Base-by-base conservation (phyloP, 2,888 invertebrate genomes). In the Latrodectus hesperus region DNA sequence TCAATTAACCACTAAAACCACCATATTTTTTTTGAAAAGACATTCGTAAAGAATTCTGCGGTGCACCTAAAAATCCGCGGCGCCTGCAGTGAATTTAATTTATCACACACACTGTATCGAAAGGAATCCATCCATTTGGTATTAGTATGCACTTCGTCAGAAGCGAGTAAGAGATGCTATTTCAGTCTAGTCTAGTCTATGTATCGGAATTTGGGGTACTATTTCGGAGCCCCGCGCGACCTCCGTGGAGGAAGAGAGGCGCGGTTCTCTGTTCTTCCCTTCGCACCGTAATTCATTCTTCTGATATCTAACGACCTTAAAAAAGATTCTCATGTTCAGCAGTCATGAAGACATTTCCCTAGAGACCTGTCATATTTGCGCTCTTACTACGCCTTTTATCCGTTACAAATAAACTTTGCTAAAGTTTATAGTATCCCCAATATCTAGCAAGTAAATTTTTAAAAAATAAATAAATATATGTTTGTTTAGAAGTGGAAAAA, bases 131-230 rank as follows among this genome's bases (percentile, higher is more conserved):
- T 38, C 38, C 38, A 38, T 38, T 38, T 38, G 38, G 38, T 38
- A 38, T 38, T 38, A 38, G 38, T 38, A 38, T 60, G n/a, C n/a
- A n/a, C 60, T 11, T n/a, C n/a, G 60, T 60, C 60, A 60, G n/a
- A 60, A 16, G 5, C 3, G 68, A 52, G 22, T 51, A 38, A 38
- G 68, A 9, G 70, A 78, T 78, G 67, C 78, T 82, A 82, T 82
- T 82, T 82, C 68, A 65, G 74, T 74, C 81, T 67, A 74, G 81
- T 82, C 81, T 82, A 49, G 81, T 82, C 81, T 82, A 74, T 16
- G 60, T 60, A 60, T 60, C 60, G 67, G 26, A 68, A 68, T 68
- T 17, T 26, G 22, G 67, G 26, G 67, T 68, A 68, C 26, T 26
- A 26, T 68, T 68, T 68, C 67, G 67, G 26, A 68, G 17, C 26